Percentiles rank a stretch among this genome's conserved stretches.
Evolutionary conservation across 2,888 invertebrate genomes (phyloP).

Genomic region (Bibio marci): DNA sequence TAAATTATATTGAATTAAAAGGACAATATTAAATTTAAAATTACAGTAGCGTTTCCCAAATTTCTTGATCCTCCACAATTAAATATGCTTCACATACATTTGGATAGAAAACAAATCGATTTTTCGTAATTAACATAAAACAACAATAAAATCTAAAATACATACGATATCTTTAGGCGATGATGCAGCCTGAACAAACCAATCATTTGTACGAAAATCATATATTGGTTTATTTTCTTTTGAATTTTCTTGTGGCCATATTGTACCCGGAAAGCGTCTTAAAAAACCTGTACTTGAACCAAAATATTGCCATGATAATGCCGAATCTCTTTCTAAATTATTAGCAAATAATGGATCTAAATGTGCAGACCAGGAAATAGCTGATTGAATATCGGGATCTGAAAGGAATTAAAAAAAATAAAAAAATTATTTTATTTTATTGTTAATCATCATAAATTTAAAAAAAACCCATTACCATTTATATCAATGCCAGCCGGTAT

Average conservation of each 20-base stretch:
- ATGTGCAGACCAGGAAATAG: constrained; percentile 89
- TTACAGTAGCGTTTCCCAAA: too few species aligned
- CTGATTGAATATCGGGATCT: constrained; percentile 70
- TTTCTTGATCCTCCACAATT: too few species aligned
- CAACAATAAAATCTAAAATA: constrained; percentile 2
- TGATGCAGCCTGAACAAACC: constrained; percentile 95
- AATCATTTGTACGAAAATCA: constrained; percentile 84
- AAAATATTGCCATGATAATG: constrained; percentile 96
- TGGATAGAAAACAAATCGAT: too few species aligned
- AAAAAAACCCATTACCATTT: constrained; percentile 11
- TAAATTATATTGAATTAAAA: too few species aligned
- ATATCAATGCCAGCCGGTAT: constrained; percentile 42
- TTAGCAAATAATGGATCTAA: constrained; percentile 77
- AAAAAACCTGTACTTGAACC: constrained; percentile 93
- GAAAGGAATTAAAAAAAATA: constrained; percentile 14
- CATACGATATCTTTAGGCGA: constrained; percentile 88
- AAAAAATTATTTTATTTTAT: constrained; percentile 1
- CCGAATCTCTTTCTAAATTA: constrained; percentile 80
- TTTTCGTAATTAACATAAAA: neutral
- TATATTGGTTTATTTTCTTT: constrained; percentile 70
- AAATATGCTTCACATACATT: too few species aligned
- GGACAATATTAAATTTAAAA: too few species aligned
- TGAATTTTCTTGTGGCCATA: constrained; percentile 69
- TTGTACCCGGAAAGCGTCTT: constrained; percentile 79
- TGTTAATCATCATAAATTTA: neutral